These are phyloP conservation scores for Semnornis frantzii DNA, from an alignment of 2,113 vertebrate genomes.

Conservation along the genomic window DNA sequence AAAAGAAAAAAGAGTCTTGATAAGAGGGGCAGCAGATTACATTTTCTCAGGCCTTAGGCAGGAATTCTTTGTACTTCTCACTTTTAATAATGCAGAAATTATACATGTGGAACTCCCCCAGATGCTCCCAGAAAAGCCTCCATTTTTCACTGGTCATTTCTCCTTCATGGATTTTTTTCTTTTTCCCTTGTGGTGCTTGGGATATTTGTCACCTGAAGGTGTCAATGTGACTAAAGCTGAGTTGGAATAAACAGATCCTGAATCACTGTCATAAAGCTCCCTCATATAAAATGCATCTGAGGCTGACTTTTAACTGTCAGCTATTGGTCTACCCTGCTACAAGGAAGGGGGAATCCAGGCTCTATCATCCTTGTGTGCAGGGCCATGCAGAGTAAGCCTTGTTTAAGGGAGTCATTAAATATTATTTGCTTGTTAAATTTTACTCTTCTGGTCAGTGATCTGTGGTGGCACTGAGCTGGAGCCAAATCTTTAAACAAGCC, in stretches of 20 bases:
- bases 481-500: neutral
- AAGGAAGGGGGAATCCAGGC: neutral
- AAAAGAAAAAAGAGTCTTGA: neutral
- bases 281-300: neutral
- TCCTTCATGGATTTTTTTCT: neutral
- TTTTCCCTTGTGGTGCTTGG: neutral
- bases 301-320: neutral
- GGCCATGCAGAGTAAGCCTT: neutral
- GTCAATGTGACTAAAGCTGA: neutral
- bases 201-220: neutral
- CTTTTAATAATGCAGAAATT: neutral
- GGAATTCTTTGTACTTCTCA: neutral
- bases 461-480: neutral
- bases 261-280: neutral
- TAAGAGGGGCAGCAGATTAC: neutral
- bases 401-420: neutral
- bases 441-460: neutral
- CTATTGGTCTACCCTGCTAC: neutral
- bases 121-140: neutral
- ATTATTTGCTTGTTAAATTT: slow-evolving; percentile 36
- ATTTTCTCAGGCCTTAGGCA: neutral
- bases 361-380: neutral
- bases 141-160: neutral
- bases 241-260: neutral
- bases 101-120: neutral